These are phyloP conservation scores for Anthonomus grandis DNA, from an alignment of 1,140 invertebrate genomes.

Conservation along the genomic window DNA sequence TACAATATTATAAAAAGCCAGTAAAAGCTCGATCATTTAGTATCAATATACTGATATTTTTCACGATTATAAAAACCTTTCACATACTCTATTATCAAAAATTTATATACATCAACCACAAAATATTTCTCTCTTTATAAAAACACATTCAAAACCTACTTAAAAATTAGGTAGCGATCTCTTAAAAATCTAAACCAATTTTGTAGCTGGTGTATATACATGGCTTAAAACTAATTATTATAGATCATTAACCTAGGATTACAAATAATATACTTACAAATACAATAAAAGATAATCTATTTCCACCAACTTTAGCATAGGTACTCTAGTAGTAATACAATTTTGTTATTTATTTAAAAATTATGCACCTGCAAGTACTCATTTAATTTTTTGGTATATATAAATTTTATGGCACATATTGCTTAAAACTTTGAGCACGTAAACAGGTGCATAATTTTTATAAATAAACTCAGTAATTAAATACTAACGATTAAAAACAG, in stretches of 20 bases:
- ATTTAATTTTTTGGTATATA: slow-evolving; percentile 34
- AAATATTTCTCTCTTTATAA: neutral
- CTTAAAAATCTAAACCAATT: neutral
- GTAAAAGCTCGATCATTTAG: slow-evolving; percentile 50
- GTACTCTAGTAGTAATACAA: slow-evolving; percentile 48
- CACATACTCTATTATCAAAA: slow-evolving; percentile 35
- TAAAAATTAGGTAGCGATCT: neutral
- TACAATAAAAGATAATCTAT: slow-evolving; percentile 42
- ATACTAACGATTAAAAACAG: slow-evolving; percentile 17
- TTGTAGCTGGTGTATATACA: slow-evolving; percentile 16
- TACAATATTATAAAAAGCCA: slow-evolving; percentile 50
- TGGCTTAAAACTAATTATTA: slow-evolving; percentile 25
- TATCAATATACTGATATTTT: slow-evolving; percentile 49
- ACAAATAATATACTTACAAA: slow-evolving; percentile 46
- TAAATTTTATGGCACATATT: slow-evolving; percentile 37
- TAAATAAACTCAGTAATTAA: slow-evolving; percentile 17
- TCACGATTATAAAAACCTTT: slow-evolving; percentile 47
- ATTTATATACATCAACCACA: slow-evolving; percentile 3
- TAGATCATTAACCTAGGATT: slow-evolving; percentile 38
- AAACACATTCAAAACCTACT: neutral
- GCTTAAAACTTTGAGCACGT: slow-evolving; percentile 24
- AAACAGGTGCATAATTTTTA: slow-evolving; percentile 16
- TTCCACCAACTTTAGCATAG: slow-evolving; percentile 46
- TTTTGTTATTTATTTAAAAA: slow-evolving; percentile 31
- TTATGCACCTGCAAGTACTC: slow-evolving; percentile 8